Evolutionary conservation across 2,888 invertebrate genomes (phyloP).

Genomic region (Chouioia cunea): DNA sequence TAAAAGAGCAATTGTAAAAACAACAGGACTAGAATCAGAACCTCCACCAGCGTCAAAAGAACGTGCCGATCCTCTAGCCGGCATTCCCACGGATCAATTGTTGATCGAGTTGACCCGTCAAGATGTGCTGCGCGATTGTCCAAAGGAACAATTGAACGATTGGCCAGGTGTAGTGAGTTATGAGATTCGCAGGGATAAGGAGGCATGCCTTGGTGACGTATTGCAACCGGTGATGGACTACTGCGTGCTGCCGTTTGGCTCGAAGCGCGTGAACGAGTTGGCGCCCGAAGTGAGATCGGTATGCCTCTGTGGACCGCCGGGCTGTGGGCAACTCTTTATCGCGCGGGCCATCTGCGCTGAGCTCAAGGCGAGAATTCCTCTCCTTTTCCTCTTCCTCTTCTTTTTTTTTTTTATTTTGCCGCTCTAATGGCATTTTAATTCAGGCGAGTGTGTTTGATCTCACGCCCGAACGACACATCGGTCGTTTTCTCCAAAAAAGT

Average conservation of each 20-base stretch:
- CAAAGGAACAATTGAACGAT: conserved; percentile 72
- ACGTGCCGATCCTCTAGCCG: conserved; percentile 68
- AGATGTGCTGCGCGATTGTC: conserved; percentile 77
- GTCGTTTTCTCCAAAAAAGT: conserved; percentile 79
- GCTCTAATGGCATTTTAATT: conserved; percentile 59
- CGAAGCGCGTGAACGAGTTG: conserved; percentile 57
- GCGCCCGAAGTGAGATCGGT: conserved; percentile 71
- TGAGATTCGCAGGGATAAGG: conserved; percentile 68
- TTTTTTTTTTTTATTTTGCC: neutral
- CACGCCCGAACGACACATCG: conserved; percentile 76
- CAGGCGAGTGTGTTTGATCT: conserved; percentile 81
- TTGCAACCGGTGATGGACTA: conserved; percentile 74
- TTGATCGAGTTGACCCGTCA: conserved; percentile 79
- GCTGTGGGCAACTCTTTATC: conserved; percentile 79
- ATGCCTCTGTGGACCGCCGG: conserved; percentile 78
- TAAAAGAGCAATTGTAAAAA: neutral
- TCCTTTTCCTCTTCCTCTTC: neutral
- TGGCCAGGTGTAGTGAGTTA: conserved; percentile 80
- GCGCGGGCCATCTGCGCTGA: conserved; percentile 82
- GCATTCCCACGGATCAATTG: conserved; percentile 74
- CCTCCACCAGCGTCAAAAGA: neutral
- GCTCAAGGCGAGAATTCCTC: conserved; percentile 49
- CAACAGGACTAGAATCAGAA: too few relatives aligned
- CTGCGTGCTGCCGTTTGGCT: conserved; percentile 74
- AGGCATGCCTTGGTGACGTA: conserved; percentile 74